Base-by-base conservation (phyloP, 2,113 vertebrate species). In the Gallinago jamesoni region DNA sequence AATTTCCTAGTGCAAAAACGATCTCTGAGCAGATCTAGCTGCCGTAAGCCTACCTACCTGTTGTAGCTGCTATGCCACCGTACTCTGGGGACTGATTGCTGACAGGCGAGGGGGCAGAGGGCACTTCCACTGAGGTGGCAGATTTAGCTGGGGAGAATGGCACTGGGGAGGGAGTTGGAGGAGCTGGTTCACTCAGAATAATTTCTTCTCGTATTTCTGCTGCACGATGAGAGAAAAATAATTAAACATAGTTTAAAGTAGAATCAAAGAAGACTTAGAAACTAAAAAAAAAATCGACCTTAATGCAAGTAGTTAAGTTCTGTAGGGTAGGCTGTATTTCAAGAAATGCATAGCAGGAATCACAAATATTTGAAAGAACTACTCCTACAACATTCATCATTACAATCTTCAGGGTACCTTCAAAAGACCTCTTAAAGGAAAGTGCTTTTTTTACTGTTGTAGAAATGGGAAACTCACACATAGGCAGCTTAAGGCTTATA, bases 121-220 rank as follows among this genome's bases (percentile, higher is more conserved):
- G 98, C 55, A 99, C 98, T 75, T 98, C 99, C 86, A 98, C 98
- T 0, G 99, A 99, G 7, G 98, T 98, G 97, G 98, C 98, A 3
- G 99, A 99, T 69, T 99, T 99, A 53, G 98, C 98, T 4, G 99
- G 99, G 72, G 99, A 99, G 97, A 98, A 99, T 0, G 99, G 98
- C 3, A 96, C 98, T 4, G 99, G 99, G 27, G 99, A 99, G 12
- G 98, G 98, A 41, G 99, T 98, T 43, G 99, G 97, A 41, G 99
- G 98, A 37, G 98, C 97, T 53, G 98, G 98, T 92, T 99, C 99
- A 24, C 98, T 97, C 96, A 99, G 73, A 57, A 98, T 96, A 76
- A 98, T 98, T 60, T 99, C 99, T 62, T 99, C 99, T 84, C 83
- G 97, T 92, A 98, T 97, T 92, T 99, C 99, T 94, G 98, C 98